Evolutionary conservation across 2,797 vertebrate genomes (phyloP).

Genomic region (Alosa sapidissima): DNA sequence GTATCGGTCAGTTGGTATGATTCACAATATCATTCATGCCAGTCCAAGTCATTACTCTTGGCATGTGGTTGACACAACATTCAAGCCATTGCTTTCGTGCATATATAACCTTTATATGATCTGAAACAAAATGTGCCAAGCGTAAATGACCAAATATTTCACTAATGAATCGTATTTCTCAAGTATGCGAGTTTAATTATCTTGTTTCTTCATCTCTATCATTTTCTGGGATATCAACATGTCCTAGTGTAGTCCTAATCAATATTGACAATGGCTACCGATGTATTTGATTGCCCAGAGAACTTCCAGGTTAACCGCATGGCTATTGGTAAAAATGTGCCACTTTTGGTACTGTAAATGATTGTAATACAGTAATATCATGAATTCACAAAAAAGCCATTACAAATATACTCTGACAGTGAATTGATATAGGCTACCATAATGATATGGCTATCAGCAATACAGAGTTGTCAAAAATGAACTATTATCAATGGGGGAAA

Average conservation of each 20-base stretch:
- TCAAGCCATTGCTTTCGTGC: background rate
- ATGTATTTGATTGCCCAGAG: background rate
- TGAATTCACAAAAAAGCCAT: background rate
- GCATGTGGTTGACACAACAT: background rate
- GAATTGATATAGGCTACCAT: background rate
- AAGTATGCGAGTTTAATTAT: background rate
- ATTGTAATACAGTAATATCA: background rate
- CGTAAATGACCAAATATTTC: slow-evolving; percentile 10
- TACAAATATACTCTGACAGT: background rate
- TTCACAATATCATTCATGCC: background rate
- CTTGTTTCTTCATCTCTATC: background rate
- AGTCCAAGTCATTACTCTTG: background rate
- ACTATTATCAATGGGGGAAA: background rate
- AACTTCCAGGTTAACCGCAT: background rate
- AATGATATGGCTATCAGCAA: background rate
- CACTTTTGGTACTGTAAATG: background rate
- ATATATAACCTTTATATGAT: background rate
- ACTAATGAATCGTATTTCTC: background rate
- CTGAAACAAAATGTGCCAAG: slow-evolving; percentile 2
- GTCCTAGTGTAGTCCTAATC: background rate
- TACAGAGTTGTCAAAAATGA: background rate
- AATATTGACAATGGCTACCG: background rate
- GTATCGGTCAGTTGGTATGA: background rate
- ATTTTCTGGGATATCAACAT: slow-evolving; percentile 3
- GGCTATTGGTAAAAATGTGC: slow-evolving; percentile 11